phyloP scores from a whole-genome alignment of 2,113 vertebrate genomes.

The Felis chaus region DNA sequence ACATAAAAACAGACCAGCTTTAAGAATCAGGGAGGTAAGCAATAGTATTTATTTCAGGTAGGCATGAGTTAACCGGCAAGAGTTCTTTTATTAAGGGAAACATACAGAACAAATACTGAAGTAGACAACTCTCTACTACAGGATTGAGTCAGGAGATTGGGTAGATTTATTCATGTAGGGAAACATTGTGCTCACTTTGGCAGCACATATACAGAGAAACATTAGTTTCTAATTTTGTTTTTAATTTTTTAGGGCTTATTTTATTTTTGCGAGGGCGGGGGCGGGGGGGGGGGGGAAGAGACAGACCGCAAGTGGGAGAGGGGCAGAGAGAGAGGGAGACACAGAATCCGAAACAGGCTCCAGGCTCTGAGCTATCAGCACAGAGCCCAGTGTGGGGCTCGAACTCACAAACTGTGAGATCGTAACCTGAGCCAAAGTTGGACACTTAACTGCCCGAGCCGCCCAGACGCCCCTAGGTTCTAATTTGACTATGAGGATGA shows the following conservation, averaged over 20 bases:
- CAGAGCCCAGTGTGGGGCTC: no score
- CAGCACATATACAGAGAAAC: background rate
- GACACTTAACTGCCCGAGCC: no score
- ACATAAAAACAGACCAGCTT: background rate
- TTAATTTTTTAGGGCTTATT: no score
- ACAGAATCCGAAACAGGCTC: no score
- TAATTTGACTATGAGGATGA: background rate
- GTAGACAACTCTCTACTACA: background rate
- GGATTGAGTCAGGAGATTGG: background rate
- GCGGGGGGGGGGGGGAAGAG: no score
- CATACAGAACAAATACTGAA: background rate
- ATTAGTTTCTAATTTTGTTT: background rate
- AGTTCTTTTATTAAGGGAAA: background rate
- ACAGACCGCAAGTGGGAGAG: no score
- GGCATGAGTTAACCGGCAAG: background rate
- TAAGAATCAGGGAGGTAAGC: background rate
- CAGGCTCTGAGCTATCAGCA: no score
- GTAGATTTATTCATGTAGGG: background rate
- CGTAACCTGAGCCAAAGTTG: no score
- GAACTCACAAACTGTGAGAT: no score
- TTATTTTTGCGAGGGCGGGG: no score
- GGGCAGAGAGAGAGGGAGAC: no score
- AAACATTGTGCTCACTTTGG: background rate
- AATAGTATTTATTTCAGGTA: background rate
- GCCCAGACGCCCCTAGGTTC: no score